Base-by-base conservation (phyloP, 2,888 invertebrate genomes). In the Phyllotreta cruciferae region DNA sequence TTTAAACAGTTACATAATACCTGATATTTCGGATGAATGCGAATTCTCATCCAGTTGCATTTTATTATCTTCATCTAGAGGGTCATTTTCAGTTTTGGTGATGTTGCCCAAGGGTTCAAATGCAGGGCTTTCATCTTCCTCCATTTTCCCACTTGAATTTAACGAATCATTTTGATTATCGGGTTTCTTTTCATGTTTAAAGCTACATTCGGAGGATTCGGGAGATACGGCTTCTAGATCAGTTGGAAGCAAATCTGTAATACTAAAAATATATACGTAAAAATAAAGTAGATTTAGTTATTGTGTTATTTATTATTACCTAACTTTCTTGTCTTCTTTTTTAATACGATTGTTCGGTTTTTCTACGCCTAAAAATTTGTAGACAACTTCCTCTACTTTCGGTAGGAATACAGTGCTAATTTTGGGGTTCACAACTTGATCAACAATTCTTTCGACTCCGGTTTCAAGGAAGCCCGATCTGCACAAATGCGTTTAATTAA, bases 351-450 rank as follows among this genome's bases (percentile, higher is more conserved):
- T n/a, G 38, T 47, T 34, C 62, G 91, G 91, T 70, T 88, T 87
- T 60, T 92, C 87, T 54, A 96, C 86, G 0, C 94, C 94, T 47
- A 96, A 82, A 79, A 89, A 92, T 78, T 91, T 91, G 77, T 94
- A 96, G 0, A 95, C 92, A 10, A 94, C 88, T 74, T 94, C 93
- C 80, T 95, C 94, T 6, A 97, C 92, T 85, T 93, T 90, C 0
- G 96, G 93, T 77, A 93, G 90, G 78, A 96, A 94, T 8, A 93
- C 88, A 1, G 92, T 88, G 67, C 90, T 88, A 6, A 96, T 92
- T 84, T 96, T 96, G 0, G 95, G 94, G 80, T 95, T 94, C 0
- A 97, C 94, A 0, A 96, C 95, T 84, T 98, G 97, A 78, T 96
- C 96, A 0, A 97, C 95, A 67, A 98, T 95, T 70, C 96, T 87